These are phyloP conservation scores for Maniola jurtina DNA, from an alignment of 1,140 invertebrate species.

Conservation along the genomic window DNA sequence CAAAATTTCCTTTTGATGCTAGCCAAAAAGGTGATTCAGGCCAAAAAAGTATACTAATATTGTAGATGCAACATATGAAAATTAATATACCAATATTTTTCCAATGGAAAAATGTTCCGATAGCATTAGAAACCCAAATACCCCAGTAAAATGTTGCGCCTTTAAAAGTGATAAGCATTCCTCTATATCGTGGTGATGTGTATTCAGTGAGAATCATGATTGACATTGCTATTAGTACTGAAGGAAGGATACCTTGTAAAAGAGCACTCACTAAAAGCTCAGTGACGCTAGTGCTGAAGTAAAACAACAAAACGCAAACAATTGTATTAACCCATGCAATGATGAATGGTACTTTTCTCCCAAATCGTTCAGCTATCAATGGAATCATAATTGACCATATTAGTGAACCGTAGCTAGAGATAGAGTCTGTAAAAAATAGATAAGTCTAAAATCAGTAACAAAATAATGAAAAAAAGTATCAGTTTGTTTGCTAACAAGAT, in stretches of 20 bases:
- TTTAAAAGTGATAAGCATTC: conserved; percentile 42
- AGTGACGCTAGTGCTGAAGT: conserved; percentile 29
- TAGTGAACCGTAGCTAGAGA: conserved; percentile 18
- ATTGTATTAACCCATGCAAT: conserved; percentile 2
- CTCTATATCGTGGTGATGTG: conserved; percentile 41
- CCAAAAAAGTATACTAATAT: conserved; percentile 28
- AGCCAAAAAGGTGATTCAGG: conserved; percentile 49
- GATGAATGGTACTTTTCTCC: conserved; percentile 27
- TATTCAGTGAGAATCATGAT: conserved; percentile 43
- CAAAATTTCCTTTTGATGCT: conserved; percentile 32
- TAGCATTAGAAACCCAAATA: conserved; percentile 42
- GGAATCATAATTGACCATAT: conserved; percentile 28
- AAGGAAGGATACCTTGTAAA: conserved; percentile 30
- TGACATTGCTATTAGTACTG: conserved; percentile 27
- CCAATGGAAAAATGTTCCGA: conserved; percentile 44
- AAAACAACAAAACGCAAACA: conserved; percentile 27
- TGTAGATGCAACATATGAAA: conserved; percentile 32
- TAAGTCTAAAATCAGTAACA: no score
- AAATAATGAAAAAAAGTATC: no score
- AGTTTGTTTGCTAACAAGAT: no score
- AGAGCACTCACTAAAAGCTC: conserved; percentile 37
- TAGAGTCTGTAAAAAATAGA: background rate
- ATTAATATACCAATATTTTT: conserved; percentile 38
- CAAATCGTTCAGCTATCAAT: conserved; percentile 15
- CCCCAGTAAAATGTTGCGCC: conserved; percentile 42